These are phyloP conservation scores for Paramuricea clavata DNA, from an alignment of 92 coral and sea anemone species.

Conservation along the genomic window DNA sequence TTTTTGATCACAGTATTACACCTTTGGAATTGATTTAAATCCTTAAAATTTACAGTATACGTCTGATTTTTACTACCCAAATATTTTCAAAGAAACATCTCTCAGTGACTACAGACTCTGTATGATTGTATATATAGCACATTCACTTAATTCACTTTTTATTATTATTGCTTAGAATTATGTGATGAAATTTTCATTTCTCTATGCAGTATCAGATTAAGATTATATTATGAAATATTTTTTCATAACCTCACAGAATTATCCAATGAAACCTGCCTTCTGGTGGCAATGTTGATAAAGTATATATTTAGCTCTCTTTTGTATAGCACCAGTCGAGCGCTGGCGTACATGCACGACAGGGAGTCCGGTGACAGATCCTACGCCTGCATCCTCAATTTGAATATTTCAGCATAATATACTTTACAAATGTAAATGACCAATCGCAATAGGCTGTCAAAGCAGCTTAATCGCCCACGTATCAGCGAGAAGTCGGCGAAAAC, in stretches of 20 bases:
- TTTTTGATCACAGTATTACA: no score
- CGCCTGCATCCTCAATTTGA: background rate
- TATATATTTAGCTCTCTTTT: background rate
- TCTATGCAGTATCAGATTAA: no score
- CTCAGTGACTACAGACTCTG: no score
- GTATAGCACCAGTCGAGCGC: background rate
- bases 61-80: no score
- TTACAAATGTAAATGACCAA: constrained; percentile 16
- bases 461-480: constrained; percentile 14
- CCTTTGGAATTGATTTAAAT: no score
- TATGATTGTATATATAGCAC: no score
- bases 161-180: no score
- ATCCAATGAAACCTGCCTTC: background rate
- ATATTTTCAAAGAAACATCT: no score
- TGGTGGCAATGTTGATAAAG: background rate
- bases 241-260: background rate
- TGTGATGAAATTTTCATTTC: no score
- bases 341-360: background rate
- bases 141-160: no score
- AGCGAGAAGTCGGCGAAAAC: background rate
- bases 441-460: background rate
- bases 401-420: background rate
- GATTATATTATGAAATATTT: no score
- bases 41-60: no score
- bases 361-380: background rate